Evolutionary conservation across 2,797 vertebrate species (phyloP), one percentile per base, ranked within the genome.

Genomic region (Microctenopoma steveboyesi): DNA sequence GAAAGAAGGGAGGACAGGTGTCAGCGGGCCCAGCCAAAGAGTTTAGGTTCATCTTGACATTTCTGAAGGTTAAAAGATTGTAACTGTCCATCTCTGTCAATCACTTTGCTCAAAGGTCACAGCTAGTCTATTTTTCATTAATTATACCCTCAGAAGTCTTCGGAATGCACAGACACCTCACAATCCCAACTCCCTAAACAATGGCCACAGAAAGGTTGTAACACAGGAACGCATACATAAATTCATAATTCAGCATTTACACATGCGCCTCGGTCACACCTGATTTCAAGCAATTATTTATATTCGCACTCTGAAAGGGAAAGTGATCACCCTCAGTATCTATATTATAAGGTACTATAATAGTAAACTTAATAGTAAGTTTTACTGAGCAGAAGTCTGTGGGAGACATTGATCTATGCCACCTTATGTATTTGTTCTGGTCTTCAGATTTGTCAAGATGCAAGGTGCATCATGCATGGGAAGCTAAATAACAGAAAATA

Each of bases 41-140:
- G 89, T 92, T 90, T 83, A 86, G 91, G 88, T 74, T 86, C 71
- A 77, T 84, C 81, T 81, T 94, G 91, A 93, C 93, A 93, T 94
- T 93, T 94, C 69, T 92, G 92, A 94, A 94, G 94, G 93, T 95
- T 94, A 94, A 89, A 86, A 86, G 90, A 92, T 92, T 94, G 92
- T 92, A 93, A 91, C 87, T 91, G 93, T 92, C 93, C 77, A 89
- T 91, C 87, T 51, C 75, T 90, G 93, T 93, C 94, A 93, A 92
- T 95, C 94, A 93, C 81, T 79, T 58, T 14, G 69, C 83, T 89
- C 89, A 94, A 95, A 95, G 94, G 94, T 94, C 93, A 94, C 83
- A 69, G 86, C 74, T 67, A 76, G 84, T 91, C 86, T 88, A 78
- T 87, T 89, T 92, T 94, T 92, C 91, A 91, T 91, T 94, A 94